Conservation (phyloP, 2,888 invertebrate species). For the Drosophila hamatofila region DNA sequence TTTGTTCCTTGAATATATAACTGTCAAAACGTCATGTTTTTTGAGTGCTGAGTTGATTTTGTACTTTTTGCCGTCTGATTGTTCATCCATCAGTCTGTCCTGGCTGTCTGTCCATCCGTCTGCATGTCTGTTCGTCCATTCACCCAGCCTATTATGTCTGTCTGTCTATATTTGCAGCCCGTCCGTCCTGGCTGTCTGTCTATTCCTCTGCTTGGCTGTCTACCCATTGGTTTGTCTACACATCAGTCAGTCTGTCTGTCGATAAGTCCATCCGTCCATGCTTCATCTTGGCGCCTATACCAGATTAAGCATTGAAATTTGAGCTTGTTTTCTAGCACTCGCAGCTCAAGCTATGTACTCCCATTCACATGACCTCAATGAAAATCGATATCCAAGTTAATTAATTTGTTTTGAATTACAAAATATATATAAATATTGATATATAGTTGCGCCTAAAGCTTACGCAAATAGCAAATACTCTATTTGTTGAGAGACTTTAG, state of each 20-base stretch:
- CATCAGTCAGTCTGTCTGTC: not conserved
- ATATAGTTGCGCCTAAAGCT: not conserved
- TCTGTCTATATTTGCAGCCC: too few relatives aligned
- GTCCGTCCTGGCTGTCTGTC: too few relatives aligned
- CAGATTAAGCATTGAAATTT: not conserved
- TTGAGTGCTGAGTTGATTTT: too few relatives aligned
- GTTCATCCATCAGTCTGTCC: too few relatives aligned
- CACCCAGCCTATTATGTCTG: too few relatives aligned
- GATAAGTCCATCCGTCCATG: not conserved
- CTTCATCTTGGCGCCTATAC: not conserved
- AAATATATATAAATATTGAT: slow-evolving; percentile 3
- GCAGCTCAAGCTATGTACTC: not conserved
- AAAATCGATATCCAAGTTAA: not conserved
- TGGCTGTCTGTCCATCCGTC: too few relatives aligned
- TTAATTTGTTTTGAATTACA: not conserved
- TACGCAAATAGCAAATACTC: not conserved
- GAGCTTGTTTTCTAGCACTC: not conserved
- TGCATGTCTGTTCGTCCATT: too few relatives aligned
- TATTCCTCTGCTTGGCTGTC: not conserved
- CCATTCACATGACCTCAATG: not conserved
- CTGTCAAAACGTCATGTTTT: too few relatives aligned
- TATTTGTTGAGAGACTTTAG: too few relatives aligned
- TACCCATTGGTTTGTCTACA: not conserved
- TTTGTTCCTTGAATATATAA: too few relatives aligned
- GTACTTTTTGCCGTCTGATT: too few relatives aligned